Percentiles rank a stretch among this genome's conserved stretches.
These are phyloP conservation scores for Serrognathus titanus DNA, from an alignment of 2,888 invertebrate genomes.

Conservation along the genomic window DNA sequence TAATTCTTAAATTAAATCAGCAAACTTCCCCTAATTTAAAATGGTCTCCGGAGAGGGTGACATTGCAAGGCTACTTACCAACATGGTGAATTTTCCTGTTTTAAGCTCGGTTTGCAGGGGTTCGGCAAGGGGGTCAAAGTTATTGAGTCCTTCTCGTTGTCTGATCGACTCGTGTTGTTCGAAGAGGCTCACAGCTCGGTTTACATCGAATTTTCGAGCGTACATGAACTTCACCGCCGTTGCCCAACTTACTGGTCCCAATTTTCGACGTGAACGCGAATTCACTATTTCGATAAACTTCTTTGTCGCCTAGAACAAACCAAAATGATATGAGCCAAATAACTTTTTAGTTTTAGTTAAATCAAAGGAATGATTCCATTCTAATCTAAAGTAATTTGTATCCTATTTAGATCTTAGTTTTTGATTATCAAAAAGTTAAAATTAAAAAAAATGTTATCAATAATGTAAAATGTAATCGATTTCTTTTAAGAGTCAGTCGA, in stretches of 20 bases:
- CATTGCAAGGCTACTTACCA: conserved; percentile 60
- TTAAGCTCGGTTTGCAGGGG: conserved; percentile 82
- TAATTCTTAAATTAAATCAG: too few species aligned
- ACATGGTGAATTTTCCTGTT: conserved; percentile 93
- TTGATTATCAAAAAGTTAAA: too few species aligned
- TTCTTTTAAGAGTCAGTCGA: too few species aligned
- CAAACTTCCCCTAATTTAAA: too few species aligned
- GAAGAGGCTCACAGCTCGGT: conserved; percentile 85
- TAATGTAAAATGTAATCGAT: too few species aligned
- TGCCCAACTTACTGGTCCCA: conserved; percentile 68
- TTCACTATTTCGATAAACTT: conserved; percentile 78
- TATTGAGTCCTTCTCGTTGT: conserved; percentile 77
- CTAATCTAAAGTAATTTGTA: too few species aligned
- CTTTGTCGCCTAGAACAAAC: conserved; percentile 68
- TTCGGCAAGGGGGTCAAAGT: conserved; percentile 79
- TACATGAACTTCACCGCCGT: conserved; percentile 91
- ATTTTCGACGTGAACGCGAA: conserved; percentile 54
- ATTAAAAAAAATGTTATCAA: too few species aligned
- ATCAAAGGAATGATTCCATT: too few species aligned
- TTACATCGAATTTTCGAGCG: conserved; percentile 92
- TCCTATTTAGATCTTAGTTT: too few species aligned
- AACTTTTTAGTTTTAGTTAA: too few species aligned
- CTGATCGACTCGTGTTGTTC: conserved; percentile 90
- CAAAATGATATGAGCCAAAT: conserved; percentile 3
- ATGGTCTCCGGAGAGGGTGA: neutral